phyloP scores from a whole-genome alignment of 2,797 vertebrate genomes.

The Buceros bicornis region DNA sequence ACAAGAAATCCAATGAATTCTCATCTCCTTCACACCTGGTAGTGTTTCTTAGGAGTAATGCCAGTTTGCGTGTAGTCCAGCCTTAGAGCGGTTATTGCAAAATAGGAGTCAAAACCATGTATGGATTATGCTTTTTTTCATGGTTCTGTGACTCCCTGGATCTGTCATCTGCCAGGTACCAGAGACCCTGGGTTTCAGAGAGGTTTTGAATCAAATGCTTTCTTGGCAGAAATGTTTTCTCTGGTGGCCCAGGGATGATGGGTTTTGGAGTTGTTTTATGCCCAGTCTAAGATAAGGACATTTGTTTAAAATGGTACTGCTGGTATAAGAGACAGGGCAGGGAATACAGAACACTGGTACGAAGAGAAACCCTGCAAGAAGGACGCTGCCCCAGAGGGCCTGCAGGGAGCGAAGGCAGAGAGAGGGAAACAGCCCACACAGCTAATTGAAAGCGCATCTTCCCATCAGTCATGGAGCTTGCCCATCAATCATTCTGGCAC shows the following conservation, averaged over 20 bases:
- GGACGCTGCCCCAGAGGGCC: neutral
- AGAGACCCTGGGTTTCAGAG: neutral
- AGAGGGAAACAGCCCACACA: conserved; percentile 30
- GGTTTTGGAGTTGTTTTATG: neutral
- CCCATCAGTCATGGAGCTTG: conserved; percentile 46
- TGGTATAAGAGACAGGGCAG: neutral
- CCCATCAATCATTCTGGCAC: conserved; percentile 78
- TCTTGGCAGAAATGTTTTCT: neutral
- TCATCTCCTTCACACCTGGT: neutral
- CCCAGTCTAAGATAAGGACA: neutral
- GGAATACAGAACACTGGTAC: neutral
- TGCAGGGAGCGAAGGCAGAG: neutral
- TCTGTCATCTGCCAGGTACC: neutral
- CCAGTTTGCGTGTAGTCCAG: neutral
- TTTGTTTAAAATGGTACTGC: neutral
- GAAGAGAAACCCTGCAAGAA: neutral
- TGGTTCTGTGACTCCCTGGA: neutral
- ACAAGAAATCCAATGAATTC: neutral
- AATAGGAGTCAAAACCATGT: neutral
- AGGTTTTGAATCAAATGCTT: neutral
- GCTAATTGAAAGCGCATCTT: conserved; percentile 73
- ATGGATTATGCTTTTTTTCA: neutral
- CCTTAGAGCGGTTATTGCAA: neutral
- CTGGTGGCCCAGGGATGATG: neutral
- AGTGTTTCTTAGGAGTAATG: neutral